Percentiles rank a stretch among this genome's conserved stretches.
phyloP scores from a whole-genome alignment of 2,797 vertebrate genomes.

The Pseudochirops corinnae region DNA sequence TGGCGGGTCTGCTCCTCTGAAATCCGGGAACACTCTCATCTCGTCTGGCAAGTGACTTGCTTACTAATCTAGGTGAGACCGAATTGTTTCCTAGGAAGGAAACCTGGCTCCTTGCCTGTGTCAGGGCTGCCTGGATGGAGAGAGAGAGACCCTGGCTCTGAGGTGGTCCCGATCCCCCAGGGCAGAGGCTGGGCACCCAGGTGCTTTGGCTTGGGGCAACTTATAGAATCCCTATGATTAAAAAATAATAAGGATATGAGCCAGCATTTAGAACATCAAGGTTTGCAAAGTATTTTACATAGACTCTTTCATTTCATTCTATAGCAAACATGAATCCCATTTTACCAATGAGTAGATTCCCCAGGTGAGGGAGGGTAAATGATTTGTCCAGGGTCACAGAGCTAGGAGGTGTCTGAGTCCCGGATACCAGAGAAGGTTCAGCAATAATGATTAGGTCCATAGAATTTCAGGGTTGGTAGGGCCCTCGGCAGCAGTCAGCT shows the following conservation, averaged over 20 bases:
- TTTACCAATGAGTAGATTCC: neutral
- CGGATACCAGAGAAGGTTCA: neutral
- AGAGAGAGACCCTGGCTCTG: neutral
- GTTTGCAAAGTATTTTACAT: neutral
- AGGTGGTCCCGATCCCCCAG: neutral
- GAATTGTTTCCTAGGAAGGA: neutral
- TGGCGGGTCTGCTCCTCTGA: neutral
- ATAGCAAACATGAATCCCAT: neutral
- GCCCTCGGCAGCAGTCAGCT: neutral
- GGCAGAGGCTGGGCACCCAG: neutral
- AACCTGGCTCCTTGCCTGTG: neutral
- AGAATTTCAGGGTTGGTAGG: neutral
- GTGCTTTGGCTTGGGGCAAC: neutral
- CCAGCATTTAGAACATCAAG: neutral
- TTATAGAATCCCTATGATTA: neutral
- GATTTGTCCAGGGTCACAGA: neutral
- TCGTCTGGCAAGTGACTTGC: conserved; percentile 14
- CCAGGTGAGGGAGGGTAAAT: neutral
- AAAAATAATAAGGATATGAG: neutral
- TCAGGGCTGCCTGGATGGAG: neutral
- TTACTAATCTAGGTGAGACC: conserved; percentile 31
- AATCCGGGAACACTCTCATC: conserved; percentile 14
- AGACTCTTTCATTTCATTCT: neutral
- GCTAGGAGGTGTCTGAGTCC: neutral
- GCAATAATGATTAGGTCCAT: neutral